Evolutionary conservation across 1,140 invertebrate genomes (phyloP), one percentile per base, ranked within the genome.

Genomic region (Lethrus apterus): DNA sequence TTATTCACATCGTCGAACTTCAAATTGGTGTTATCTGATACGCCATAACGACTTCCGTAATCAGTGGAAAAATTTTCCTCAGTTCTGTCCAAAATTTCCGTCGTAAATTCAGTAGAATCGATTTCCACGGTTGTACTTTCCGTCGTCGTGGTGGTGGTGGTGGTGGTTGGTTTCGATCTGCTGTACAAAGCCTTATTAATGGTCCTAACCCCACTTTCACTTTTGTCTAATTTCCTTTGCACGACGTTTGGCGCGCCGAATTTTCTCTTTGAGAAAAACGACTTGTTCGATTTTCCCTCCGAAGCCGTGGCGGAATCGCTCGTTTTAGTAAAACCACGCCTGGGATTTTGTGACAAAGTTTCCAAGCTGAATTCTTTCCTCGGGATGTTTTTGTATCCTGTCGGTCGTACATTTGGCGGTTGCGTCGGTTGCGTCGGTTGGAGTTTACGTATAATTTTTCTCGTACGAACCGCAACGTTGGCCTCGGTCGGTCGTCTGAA

Each of bases 371-470:
- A 7, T 20, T 18, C 3, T 38, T 21, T 23, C 11, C n/a, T 8
- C n/a, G 31, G 9, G 5, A 8, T 14, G 5, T 52, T 58, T 60
- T 31, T 33, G 31, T 4, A 19, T 36, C 9, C 32, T 38, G 17
- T 36, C 40, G 4, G 15, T 29, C 11, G 30, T 20, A 31, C 4
- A 20, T 3, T 30, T 18, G 17, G 26, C 18, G n/a, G 26, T 24
- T 42, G 4, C 42, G 18, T 44, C 32, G 40, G 30, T 26, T 45
- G 17, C 17, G 58, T 60, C 44, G 69, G 65, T 54, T 54, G 70
- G 13, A 75, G 49, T 62, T 72, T 75, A 41, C 73, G 64, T 47
- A 77, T 68, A 34, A 76, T 65, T 63, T 72, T 75, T 35, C 71
- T 65, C 18, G 71, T 68, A 53, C 72, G 32, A n/a, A 59, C 41